Percentiles rank a stretch among this genome's conserved stretches.
Conservation (phyloP, 2,888 invertebrate species). For the Lasius fuliginosus region DNA sequence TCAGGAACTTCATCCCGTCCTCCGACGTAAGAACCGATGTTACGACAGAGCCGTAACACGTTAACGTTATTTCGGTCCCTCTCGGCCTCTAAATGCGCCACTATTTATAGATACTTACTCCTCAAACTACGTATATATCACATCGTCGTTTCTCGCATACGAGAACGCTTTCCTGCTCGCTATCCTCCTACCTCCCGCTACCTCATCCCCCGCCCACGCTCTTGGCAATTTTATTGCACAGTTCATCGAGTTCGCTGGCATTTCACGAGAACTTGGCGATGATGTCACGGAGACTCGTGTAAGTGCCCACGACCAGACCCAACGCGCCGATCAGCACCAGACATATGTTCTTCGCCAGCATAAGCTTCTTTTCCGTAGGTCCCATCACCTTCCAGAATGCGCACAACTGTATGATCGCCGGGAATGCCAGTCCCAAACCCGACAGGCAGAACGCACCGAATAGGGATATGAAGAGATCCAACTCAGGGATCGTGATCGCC, state of each 20-base stretch:
- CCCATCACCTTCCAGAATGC: slow-evolving; percentile 92
- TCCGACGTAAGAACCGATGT: slow-evolving; percentile 14
- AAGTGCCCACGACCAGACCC: slow-evolving; percentile 91
- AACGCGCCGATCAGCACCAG: slow-evolving; percentile 90
- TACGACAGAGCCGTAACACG: slow-evolving; percentile 9
- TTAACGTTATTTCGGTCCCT: slow-evolving; percentile 50
- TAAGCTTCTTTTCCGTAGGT: slow-evolving; percentile 87
- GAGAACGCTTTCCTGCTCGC: slow-evolving; percentile 22
- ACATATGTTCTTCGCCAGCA: slow-evolving; percentile 89
- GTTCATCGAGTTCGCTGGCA: background rate
- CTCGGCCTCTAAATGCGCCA: slow-evolving; percentile 26
- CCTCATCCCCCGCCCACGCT: background rate
- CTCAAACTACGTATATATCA: slow-evolving; percentile 50
- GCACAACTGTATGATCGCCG: slow-evolving; percentile 95
- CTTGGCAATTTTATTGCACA: slow-evolving; percentile 2
- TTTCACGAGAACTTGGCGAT: slow-evolving; percentile 87
- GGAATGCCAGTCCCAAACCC: slow-evolving; percentile 95
- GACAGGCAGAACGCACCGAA: slow-evolving; percentile 97
- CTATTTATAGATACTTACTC: slow-evolving; percentile 41
- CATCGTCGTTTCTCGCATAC: slow-evolving; percentile 18
- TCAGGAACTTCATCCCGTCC: slow-evolving; percentile 43
- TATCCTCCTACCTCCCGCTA: background rate
- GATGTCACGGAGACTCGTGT: slow-evolving; percentile 90
- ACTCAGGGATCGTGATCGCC: slow-evolving; percentile 94
- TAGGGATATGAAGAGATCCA: slow-evolving; percentile 91